These are phyloP conservation scores for Xenopus borealis DNA, from an alignment of 2,113 vertebrate genomes.

Conservation along the genomic window DNA sequence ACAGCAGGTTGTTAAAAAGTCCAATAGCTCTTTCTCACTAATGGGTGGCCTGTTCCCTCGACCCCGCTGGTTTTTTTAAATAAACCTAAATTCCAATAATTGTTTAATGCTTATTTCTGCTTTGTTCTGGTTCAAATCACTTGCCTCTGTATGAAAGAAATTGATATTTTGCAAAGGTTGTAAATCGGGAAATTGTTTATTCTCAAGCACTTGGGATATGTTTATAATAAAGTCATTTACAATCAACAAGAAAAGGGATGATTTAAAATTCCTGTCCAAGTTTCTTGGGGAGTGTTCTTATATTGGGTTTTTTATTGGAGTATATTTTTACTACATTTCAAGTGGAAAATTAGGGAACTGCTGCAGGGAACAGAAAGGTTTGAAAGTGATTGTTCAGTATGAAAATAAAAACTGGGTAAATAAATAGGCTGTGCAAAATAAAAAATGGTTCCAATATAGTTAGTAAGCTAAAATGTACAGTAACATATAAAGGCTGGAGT, in stretches of 20 bases:
- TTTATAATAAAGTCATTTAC: constrained; percentile 35
- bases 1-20: constrained; percentile 66
- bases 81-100: constrained; percentile 75
- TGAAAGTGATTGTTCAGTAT: too few species aligned
- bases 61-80: constrained; percentile 70
- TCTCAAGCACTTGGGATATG: constrained; percentile 19
- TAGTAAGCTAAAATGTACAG: too few species aligned
- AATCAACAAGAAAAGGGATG: constrained; percentile 17
- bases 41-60: constrained; percentile 65
- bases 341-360: too few species aligned
- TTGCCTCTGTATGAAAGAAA: constrained; percentile 58
- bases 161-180: constrained; percentile 58
- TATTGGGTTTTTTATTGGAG: too few species aligned
- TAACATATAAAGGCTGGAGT: too few species aligned
- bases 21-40: constrained; percentile 58
- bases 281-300: constrained; percentile 13
- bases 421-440: too few species aligned
- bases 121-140: constrained; percentile 69
- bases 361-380: too few species aligned
- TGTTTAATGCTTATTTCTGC: constrained; percentile 76
- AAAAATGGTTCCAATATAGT: too few species aligned
- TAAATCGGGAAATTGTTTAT: constrained; percentile 48
- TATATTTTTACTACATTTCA: too few species aligned
- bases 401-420: too few species aligned
- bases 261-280: constrained; percentile 18